These are phyloP conservation scores for Toxostoma redivivum DNA, from an alignment of 2,113 vertebrate genomes.

Conservation along the genomic window DNA sequence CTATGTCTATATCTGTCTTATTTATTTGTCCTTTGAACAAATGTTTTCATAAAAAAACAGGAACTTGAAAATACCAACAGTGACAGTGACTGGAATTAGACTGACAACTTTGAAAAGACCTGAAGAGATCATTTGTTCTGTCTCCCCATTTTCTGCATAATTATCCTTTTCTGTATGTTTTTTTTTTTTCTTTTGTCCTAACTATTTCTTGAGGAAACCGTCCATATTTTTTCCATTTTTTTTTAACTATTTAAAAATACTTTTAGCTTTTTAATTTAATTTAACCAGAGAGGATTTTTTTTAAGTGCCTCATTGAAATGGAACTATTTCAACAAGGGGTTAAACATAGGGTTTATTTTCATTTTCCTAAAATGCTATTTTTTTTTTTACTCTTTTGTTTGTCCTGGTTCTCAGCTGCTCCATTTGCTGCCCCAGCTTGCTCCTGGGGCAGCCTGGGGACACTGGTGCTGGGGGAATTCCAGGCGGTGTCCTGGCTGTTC, in stretches of 20 bases:
- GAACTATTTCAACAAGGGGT: background rate
- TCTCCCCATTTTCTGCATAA: background rate
- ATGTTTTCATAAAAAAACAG: background rate
- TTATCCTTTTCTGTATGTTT: background rate
- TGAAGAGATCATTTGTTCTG: background rate
- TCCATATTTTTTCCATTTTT: background rate
- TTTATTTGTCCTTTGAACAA: slow-evolving; percentile 15
- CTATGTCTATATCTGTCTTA: background rate
- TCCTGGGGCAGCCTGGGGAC: background rate
- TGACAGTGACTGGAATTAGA: background rate
- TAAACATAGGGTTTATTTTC: background rate
- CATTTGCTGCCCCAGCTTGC: background rate
- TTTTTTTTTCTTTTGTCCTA: background rate
- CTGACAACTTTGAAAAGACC: background rate
- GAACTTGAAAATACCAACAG: background rate
- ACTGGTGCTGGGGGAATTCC: too few species aligned
- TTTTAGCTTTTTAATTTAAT: too few species aligned
- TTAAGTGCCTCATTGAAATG: background rate
- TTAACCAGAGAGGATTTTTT: background rate
- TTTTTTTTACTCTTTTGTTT: background rate
- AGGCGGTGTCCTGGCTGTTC: background rate
- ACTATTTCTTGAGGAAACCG: background rate
- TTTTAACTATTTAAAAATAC: too few species aligned
- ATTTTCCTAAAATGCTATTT: background rate
- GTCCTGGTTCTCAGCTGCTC: background rate